These are phyloP conservation scores for Ramphastos sulfuratus DNA, from an alignment of 2,113 vertebrate genomes.

Conservation along the genomic window DNA sequence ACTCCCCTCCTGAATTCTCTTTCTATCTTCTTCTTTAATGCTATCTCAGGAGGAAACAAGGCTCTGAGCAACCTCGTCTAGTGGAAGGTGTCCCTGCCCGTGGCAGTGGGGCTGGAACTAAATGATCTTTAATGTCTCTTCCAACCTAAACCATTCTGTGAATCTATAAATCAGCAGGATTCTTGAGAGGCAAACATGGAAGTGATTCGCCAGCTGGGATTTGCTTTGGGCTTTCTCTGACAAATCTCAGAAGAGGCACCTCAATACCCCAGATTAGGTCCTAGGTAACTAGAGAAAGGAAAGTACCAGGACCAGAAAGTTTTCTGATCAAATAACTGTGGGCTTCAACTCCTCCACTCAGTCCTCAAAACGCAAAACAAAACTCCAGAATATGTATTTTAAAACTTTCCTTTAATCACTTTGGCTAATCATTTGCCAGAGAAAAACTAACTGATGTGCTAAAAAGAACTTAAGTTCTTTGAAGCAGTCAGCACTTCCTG, in stretches of 20 bases:
- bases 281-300: neutral
- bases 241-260: neutral
- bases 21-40: neutral
- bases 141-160: too few species aligned
- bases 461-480: neutral
- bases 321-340: neutral
- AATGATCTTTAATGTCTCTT: too few species aligned
- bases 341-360: neutral
- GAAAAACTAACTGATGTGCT: neutral
- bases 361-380: neutral
- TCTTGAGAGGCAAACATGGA: neutral
- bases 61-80: too few species aligned
- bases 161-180: too few species aligned
- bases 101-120: too few species aligned
- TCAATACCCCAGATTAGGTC: neutral
- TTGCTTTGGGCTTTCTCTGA: neutral
- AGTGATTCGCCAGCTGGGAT: neutral
- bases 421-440: neutral
- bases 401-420: neutral
- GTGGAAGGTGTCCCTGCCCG: too few species aligned
- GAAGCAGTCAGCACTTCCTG: neutral
- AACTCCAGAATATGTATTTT: neutral
- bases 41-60: neutral
- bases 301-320: neutral
- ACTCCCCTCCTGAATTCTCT: neutral